Conservation (phyloP, 2,888 invertebrate species). For the Tiliacea citrago region DNA sequence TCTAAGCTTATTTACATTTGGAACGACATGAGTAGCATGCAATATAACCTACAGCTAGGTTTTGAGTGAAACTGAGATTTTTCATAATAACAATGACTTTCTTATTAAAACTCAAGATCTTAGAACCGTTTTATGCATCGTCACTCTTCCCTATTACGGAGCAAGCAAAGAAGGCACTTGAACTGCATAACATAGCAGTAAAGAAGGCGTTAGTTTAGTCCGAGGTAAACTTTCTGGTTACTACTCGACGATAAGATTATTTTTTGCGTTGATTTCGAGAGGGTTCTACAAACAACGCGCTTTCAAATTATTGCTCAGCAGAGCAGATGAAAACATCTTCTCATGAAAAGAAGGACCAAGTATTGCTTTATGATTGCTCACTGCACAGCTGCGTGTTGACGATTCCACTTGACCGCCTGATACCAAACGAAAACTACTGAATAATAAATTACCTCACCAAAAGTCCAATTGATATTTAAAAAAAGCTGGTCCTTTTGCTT, state of each 20-base stretch:
- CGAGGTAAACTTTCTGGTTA: neutral
- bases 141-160: conserved; percentile 35
- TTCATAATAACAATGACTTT: neutral
- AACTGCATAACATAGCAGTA: conserved; percentile 28
- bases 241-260: neutral
- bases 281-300: neutral
- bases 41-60: too few species aligned
- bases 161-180: conserved; percentile 21
- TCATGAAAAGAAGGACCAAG: neutral
- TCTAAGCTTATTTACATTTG: too few species aligned
- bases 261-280: neutral
- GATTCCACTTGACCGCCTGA: neutral
- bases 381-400: neutral
- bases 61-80: neutral
- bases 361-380: neutral
- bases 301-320: neutral
- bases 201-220: neutral
- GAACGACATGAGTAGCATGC: too few species aligned
- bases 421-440: neutral
- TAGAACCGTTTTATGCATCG: conserved; percentile 43
- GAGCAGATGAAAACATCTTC: neutral
- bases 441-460: neutral
- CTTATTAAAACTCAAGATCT: neutral
- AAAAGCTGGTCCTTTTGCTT: neutral
- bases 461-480: too few species aligned